These are phyloP conservation scores for Chaetura pelagica DNA, from an alignment of 2,113 vertebrate genomes.

Conservation along the genomic window DNA sequence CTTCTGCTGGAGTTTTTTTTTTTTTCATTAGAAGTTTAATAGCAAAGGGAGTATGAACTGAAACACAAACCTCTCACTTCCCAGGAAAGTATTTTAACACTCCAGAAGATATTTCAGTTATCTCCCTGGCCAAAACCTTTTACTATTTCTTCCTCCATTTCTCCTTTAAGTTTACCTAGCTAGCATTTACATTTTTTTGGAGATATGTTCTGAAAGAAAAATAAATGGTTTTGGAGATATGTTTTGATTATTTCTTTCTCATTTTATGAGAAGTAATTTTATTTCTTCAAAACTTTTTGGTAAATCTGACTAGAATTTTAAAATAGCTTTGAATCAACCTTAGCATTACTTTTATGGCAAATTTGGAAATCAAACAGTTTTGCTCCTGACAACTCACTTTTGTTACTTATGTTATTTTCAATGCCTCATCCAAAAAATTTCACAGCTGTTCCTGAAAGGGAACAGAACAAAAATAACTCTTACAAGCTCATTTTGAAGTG, in stretches of 20 bases:
- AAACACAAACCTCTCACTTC: neutral
- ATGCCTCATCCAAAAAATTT: neutral
- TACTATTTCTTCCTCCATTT: neutral
- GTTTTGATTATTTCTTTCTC: neutral
- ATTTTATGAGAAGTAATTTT: neutral
- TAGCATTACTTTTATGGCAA: neutral
- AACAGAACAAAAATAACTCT: constrained; percentile 32
- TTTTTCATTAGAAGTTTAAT: neutral
- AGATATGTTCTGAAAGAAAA: neutral
- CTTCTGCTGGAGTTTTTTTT: neutral
- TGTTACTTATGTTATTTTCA: neutral
- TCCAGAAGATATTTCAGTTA: neutral
- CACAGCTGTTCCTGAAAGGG: neutral
- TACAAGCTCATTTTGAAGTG: neutral
- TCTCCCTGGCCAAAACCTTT: neutral
- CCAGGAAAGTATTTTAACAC: neutral
- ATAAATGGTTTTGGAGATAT: neutral
- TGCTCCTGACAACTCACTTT: neutral
- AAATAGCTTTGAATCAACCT: neutral
- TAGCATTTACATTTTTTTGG: neutral
- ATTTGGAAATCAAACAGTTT: neutral
- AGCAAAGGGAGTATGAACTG: neutral
- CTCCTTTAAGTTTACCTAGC: neutral
- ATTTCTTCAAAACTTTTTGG: neutral
- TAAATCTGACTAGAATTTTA: neutral